These are phyloP conservation scores for Amphipoea oculea DNA, from an alignment of 2,888 invertebrate species.

Conservation along the genomic window DNA sequence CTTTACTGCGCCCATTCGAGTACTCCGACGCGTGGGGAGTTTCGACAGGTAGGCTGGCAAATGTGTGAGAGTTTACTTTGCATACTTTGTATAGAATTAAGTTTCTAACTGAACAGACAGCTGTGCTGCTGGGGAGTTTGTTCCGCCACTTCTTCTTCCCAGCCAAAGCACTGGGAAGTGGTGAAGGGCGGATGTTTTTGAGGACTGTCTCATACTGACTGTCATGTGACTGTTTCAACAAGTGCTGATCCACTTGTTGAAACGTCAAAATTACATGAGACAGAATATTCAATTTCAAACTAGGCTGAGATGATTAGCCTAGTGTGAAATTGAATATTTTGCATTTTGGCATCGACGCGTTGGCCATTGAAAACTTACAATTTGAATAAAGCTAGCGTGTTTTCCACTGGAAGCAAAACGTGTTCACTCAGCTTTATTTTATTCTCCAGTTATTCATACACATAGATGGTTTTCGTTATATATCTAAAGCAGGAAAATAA, in stretches of 20 bases:
- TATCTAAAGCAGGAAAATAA: conserved; percentile 38
- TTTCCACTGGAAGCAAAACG: not conserved
- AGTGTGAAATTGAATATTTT: not conserved
- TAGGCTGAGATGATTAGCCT: too few relatives aligned
- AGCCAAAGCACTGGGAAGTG: not conserved
- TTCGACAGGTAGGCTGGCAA: too few relatives aligned
- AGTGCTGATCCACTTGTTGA: not conserved
- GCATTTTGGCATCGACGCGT: not conserved
- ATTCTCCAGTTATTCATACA: not conserved
- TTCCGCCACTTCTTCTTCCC: not conserved
- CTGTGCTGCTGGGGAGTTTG: too few relatives aligned
- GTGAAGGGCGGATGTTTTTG: not conserved
- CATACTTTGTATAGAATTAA: too few relatives aligned
- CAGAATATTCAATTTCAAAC: too few relatives aligned
- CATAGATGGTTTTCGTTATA: not conserved
- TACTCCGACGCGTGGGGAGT: too few relatives aligned
- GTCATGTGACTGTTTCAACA: not conserved
- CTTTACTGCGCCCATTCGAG: too few relatives aligned
- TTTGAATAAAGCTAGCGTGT: not conserved
- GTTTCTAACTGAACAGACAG: too few relatives aligned
- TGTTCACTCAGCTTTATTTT: not conserved
- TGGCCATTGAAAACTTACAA: not conserved
- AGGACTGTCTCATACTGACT: not conserved
- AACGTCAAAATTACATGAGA: too few relatives aligned
- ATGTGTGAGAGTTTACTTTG: too few relatives aligned